Percentiles rank a stretch among this genome's conserved stretches.
phyloP scores from a whole-genome alignment of 2,888 invertebrate species.

The Xestia sexstrigata region DNA sequence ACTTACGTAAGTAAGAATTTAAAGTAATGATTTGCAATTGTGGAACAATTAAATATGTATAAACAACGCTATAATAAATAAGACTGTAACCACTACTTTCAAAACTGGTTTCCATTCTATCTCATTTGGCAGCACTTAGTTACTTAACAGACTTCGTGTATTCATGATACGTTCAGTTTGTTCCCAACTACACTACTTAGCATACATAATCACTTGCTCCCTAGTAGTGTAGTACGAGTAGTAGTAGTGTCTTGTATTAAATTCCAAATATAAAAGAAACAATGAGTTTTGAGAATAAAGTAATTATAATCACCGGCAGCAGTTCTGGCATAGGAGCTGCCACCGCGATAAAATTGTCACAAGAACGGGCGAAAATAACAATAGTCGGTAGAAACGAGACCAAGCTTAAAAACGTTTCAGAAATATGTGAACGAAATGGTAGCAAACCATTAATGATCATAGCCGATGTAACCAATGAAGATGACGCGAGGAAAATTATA shows the following conservation, averaged over 20 bases:
- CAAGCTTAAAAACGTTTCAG: constrained; percentile 64
- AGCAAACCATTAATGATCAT: constrained; percentile 65
- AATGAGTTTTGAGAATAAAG: constrained; percentile 69
- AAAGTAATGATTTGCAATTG: neutral
- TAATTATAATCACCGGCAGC: constrained; percentile 68
- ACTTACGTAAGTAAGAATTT: neutral
- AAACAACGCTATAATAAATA: neutral
- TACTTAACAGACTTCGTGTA: constrained; percentile 1
- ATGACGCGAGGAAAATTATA: constrained; percentile 63
- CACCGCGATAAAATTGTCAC: constrained; percentile 61
- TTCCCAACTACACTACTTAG: constrained; percentile 15
- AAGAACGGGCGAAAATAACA: constrained; percentile 64
- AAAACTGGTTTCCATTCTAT: constrained; percentile 29
- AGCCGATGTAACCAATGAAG: constrained; percentile 69
- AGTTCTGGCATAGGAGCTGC: constrained; percentile 71
- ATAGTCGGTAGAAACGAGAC: constrained; percentile 68
- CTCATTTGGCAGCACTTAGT: neutral
- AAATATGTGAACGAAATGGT: constrained; percentile 63
- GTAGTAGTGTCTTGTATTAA: neutral
- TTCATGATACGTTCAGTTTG: constrained; percentile 20
- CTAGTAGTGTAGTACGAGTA: no score
- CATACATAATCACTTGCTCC: constrained; percentile 1
- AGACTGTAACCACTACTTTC: neutral
- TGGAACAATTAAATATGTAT: neutral
- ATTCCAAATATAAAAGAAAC: neutral